Percentiles rank a stretch among this genome's conserved stretches.
Conservation (phyloP, 2,113 vertebrate species). For the Gambusia holbrooki region DNA sequence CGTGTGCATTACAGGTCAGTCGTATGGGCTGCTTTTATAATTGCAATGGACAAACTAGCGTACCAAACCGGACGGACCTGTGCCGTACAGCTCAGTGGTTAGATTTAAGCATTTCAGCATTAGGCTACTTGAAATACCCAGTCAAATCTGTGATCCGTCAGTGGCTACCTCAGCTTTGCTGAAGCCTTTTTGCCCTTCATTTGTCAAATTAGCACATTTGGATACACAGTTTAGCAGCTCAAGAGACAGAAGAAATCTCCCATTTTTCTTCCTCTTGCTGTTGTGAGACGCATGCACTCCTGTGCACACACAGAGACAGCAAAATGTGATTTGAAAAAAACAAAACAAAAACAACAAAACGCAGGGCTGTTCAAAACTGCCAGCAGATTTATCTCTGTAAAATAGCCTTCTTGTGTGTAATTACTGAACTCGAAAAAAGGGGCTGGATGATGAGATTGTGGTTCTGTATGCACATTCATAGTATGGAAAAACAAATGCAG, state of each 20-base stretch:
- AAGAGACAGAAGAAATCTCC: conserved; percentile 25
- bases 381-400: conserved; percentile 67
- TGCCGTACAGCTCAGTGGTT: too few relatives aligned
- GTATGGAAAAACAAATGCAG: conserved; percentile 22
- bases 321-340: conserved; percentile 64
- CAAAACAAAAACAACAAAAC: conserved; percentile 42
- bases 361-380: conserved; percentile 43
- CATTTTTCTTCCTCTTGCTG: conserved; percentile 59
- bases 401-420: conserved; percentile 67
- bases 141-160: conserved; percentile 62
- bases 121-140: conserved; percentile 58
- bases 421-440: conserved; percentile 67
- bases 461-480: conserved; percentile 20
- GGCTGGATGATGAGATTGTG: conserved; percentile 41
- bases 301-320: conserved; percentile 27
- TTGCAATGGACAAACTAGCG: too few relatives aligned
- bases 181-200: conserved; percentile 69
- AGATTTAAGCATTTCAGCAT: conserved; percentile 1
- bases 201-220: conserved; percentile 71
- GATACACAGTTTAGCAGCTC: conserved; percentile 47
- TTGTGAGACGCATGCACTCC: conserved; percentile 16
- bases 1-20: too few relatives aligned
- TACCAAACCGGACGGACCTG: too few relatives aligned
- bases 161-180: conserved; percentile 47
- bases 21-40: too few relatives aligned